phyloP scores from a whole-genome alignment of 2,888 invertebrate species.

The Heteromurus nitidus region DNA sequence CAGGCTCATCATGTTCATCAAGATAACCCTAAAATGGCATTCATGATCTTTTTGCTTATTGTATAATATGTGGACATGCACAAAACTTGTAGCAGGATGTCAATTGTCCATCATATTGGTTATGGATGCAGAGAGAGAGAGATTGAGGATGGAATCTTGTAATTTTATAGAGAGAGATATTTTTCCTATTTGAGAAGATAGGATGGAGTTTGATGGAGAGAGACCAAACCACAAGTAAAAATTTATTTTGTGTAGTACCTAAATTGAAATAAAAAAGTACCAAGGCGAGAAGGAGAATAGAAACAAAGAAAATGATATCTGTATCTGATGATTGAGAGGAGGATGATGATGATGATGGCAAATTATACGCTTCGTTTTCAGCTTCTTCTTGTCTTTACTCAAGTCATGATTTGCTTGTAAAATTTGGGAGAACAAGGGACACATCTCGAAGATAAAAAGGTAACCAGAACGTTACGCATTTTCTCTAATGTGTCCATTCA shows the following conservation, averaged over 20 bases:
- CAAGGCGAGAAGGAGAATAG: no score
- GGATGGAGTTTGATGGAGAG: no score
- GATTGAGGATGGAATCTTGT: no score
- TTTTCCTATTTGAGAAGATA: no score
- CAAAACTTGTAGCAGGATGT: no score
- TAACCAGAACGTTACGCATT: neutral
- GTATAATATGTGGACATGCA: no score
- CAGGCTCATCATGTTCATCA: constrained; percentile 21
- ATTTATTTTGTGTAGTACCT: no score
- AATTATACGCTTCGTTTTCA: constrained; percentile 20
- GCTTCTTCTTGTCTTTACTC: neutral
- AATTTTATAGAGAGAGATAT: no score
- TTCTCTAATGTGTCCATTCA: neutral
- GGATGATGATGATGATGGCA: constrained; percentile 11
- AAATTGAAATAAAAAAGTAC: no score
- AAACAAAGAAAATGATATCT: constrained; percentile 31
- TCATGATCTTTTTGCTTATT: no score
- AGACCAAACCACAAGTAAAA: no score
- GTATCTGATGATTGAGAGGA: constrained; percentile 1
- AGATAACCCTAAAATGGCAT: constrained; percentile 21
- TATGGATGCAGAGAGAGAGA: constrained; percentile 22
- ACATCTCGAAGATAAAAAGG: neutral
- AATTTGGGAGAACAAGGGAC: neutral
- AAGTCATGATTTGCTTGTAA: constrained; percentile 27
- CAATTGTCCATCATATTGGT: constrained; percentile 33